These are phyloP conservation scores for Trinectes maculatus DNA, from an alignment of 2,113 vertebrate species.

Conservation along the genomic window DNA sequence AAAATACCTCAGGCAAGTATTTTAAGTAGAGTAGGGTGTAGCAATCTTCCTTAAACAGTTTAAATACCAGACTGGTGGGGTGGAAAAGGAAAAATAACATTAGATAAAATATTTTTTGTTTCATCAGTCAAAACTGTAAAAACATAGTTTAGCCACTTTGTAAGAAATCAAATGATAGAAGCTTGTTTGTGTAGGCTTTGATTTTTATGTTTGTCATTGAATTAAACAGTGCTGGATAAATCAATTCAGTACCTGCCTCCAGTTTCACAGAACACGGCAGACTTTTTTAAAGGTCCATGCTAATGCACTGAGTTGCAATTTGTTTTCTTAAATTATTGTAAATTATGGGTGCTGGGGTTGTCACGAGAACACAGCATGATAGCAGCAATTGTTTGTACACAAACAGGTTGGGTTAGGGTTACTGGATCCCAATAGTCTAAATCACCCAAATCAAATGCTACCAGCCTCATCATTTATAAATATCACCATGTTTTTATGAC, in stretches of 20 bases:
- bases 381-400: too few relatives aligned
- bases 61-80: constrained; percentile 3
- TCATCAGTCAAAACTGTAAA: background rate
- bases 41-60: constrained; percentile 18
- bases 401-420: too few relatives aligned
- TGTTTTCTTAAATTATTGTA: too few relatives aligned
- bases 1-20: constrained; percentile 25
- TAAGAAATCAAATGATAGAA: background rate
- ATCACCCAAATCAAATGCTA: too few relatives aligned
- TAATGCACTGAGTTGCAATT: background rate
- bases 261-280: background rate
- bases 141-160: background rate
- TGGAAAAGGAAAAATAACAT: background rate
- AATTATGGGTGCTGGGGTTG: too few relatives aligned
- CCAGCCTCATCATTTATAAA: too few relatives aligned
- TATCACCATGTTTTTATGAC: too few relatives aligned
- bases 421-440: too few relatives aligned
- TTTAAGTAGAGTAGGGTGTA: constrained; percentile 26
- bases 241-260: background rate
- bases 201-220: background rate
- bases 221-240: background rate
- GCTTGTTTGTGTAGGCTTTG: background rate
- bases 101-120: background rate
- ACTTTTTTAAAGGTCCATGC: background rate
- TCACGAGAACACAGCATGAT: too few relatives aligned